A percentile compares a stretch with the other conserved stretches of the same genome.
Conservation (phyloP, 1,140 invertebrate species). For the Triops cancriformis region DNA sequence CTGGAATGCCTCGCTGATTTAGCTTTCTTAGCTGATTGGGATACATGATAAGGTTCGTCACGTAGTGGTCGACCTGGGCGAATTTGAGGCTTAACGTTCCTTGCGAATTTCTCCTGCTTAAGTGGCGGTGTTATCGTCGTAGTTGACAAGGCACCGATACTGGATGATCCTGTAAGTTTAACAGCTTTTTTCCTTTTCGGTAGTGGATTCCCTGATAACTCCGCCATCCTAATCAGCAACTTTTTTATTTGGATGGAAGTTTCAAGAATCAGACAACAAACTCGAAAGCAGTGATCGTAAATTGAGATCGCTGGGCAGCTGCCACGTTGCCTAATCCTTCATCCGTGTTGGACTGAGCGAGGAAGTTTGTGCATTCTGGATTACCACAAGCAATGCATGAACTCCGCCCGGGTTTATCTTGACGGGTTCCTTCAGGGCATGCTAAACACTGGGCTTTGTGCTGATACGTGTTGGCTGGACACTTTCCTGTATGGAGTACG, state of each 20-base stretch:
- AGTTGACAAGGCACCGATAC: not conserved
- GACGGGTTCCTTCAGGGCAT: conserved; percentile 14
- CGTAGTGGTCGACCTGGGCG: conserved; percentile 2
- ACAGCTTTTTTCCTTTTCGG: conserved; percentile 7
- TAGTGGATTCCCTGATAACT: not conserved
- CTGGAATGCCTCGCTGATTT: not conserved
- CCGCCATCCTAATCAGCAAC: not conserved
- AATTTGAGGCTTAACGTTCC: not conserved
- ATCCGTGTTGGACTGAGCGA: not conserved
- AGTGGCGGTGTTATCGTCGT: not conserved
- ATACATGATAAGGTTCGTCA: not conserved
- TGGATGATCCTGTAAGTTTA: conserved; percentile 1
- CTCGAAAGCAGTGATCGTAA: not conserved
- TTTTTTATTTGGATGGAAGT: not conserved
- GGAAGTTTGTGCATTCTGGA: not conserved
- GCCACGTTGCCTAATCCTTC: not conserved
- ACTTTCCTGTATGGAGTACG: conserved; percentile 21
- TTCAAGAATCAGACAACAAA: not conserved
- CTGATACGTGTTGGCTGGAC: conserved; percentile 23
- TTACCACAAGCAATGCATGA: conserved; percentile 20
- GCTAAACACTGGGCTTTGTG: conserved; percentile 20
- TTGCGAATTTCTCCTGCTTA: not conserved
- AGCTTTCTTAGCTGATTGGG: not conserved
- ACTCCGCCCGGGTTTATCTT: conserved; percentile 21
- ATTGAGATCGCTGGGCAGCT: not conserved